Evolutionary conservation across 2,113 vertebrate genomes (phyloP), one percentile per base, ranked within the genome.

Genomic region (Salvelinus alpinus): DNA sequence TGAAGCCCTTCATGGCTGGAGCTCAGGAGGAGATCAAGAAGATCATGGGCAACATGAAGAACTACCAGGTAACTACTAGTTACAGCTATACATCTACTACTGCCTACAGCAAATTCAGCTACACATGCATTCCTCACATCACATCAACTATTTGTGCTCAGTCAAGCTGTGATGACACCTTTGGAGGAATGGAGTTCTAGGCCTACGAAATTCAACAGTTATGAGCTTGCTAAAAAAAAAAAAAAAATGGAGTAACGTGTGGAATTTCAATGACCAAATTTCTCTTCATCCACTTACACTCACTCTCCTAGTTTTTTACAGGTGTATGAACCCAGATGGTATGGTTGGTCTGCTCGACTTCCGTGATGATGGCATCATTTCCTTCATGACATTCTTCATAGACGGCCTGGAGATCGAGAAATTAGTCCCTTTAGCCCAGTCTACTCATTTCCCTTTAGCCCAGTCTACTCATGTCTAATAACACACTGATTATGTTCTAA

Each of bases 381-480:
- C 97, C 0, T 97, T 76, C 91, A 95, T 98, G 95, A 90, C 95
- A 83, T 97, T 93, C 86, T 88, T 97, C 87, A 97, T 97, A 88
- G 96, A 98, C 0, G 97, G 98, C 84, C 93, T 99, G 83, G 83
- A 93, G 75, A 84, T 92, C 0, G 97, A 98, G 89, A 99, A 99
- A 95, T 99, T 95, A 90, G 93, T 60, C 81, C 18, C 24, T 31
- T 38, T 16, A 20, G 8, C 0, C 20, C 29, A 47, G 38, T 48
- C 2, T 70, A n/a, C 8, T 22, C 24, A 24, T 24, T 24, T 60
- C 81, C 18, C 24, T 31, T 38, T 16, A 20, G 8, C 0, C 20
- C 29, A 47, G 25, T 25, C 25, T 25, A 25, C 25, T 25, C 25
- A 25, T 25, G 25, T 25, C 25, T 25, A 25, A 25, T 1, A 25